phyloP scores from a whole-genome alignment of 2,113 vertebrate species.

The Acrocephalus kingi region DNA sequence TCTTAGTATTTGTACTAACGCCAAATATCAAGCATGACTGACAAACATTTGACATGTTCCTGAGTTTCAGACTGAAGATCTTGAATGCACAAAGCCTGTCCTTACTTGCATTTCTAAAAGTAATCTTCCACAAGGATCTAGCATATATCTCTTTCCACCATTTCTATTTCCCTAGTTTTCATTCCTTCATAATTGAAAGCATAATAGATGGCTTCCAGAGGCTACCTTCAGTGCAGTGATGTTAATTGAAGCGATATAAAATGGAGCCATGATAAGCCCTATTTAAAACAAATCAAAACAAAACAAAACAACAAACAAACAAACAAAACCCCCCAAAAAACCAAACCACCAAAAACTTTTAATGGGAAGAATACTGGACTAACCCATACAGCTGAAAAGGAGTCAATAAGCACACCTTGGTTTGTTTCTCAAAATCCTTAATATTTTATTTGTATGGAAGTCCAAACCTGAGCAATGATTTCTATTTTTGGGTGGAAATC shows the following conservation, averaged over 20 bases:
- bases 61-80: neutral
- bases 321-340: too few species aligned
- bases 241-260: neutral
- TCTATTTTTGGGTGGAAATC: neutral
- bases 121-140: neutral
- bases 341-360: too few species aligned
- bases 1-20: neutral
- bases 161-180: neutral
- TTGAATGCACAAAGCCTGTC: neutral
- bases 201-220: neutral
- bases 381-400: neutral
- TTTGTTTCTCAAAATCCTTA: neutral
- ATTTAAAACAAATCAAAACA: neutral
- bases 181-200: neutral
- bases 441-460: neutral
- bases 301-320: too few species aligned
- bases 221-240: neutral
- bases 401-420: fast-evolving
- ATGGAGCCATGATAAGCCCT: neutral
- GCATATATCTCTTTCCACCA: neutral
- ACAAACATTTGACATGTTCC: neutral
- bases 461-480: neutral
- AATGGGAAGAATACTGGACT: neutral
- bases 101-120: neutral
- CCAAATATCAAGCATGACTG: neutral